phyloP scores from a whole-genome alignment of 2,888 invertebrate species.

The Agonopterix subpropinquella region DNA sequence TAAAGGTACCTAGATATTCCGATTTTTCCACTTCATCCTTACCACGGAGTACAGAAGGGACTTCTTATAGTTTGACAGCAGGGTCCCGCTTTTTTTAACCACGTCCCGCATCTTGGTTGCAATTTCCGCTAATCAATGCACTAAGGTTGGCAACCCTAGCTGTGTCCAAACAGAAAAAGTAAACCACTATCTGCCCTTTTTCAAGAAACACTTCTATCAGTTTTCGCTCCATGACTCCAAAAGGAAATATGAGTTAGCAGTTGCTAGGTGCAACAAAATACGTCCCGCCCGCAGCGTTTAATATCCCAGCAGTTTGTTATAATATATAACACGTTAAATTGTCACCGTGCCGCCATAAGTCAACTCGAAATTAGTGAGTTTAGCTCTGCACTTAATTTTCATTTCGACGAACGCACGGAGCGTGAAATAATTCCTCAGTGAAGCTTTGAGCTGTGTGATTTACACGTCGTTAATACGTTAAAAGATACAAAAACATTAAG shows the following conservation, averaged over 20 bases:
- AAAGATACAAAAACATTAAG: not conserved
- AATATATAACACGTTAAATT: conserved; percentile 47
- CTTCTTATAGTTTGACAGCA: no score
- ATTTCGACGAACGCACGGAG: conserved; percentile 32
- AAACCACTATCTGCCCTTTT: no score
- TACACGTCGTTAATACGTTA: conserved; percentile 5
- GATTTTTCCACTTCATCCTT: no score
- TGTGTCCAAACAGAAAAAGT: no score
- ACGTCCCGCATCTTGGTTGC: no score
- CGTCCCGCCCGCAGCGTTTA: conserved; percentile 40
- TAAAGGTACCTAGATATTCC: no score
- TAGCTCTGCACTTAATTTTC: conserved; percentile 44
- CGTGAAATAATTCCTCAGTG: conserved; percentile 16
- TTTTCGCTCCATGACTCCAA: conserved; percentile 18
- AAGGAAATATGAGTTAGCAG: conserved; percentile 42
- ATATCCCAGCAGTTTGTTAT: conserved; percentile 49
- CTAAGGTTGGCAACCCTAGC: no score
- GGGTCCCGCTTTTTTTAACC: no score
- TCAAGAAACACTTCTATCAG: conserved; percentile 5
- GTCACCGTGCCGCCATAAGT: conserved; percentile 41
- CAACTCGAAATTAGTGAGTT: conserved; percentile 48
- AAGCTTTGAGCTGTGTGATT: conserved; percentile 14
- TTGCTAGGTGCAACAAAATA: conserved; percentile 20
- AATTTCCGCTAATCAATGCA: no score
- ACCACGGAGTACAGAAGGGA: no score